Percentiles rank a stretch among this genome's conserved stretches.
Evolutionary conservation across 1,140 invertebrate species (phyloP).

Genomic region (Sitophilus oryzae): DNA sequence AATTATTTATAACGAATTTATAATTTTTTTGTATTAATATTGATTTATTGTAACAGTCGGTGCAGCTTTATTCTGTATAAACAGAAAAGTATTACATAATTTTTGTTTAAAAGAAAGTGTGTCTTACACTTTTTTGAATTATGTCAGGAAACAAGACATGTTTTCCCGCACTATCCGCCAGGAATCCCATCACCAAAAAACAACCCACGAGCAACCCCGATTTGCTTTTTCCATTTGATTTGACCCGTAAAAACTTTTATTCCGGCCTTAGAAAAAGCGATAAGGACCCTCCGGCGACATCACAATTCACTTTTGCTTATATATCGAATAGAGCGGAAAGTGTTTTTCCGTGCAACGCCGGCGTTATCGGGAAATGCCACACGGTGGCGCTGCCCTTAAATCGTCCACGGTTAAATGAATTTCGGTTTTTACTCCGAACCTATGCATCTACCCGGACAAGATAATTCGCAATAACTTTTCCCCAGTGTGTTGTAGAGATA

Average conservation of each 20-base stretch:
- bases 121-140: no score
- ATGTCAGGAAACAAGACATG: no score
- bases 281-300: neutral
- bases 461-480: no score
- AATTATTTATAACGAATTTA: no score
- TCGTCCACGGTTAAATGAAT: neutral
- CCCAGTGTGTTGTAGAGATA: no score
- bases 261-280: neutral
- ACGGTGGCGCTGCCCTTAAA: neutral
- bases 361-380: conserved; percentile 4
- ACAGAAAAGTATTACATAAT: no score
- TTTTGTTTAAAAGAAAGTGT: no score
- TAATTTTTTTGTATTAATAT: no score
- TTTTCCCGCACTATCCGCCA: no score
- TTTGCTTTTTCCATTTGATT: neutral
- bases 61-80: no score
- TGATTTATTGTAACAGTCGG: no score
- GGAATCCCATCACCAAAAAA: no score
- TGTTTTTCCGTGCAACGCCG: neutral
- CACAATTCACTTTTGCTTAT: conserved; percentile 8
- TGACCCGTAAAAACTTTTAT: neutral
- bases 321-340: conserved; percentile 2
- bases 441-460: neutral
- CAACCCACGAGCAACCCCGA: neutral
- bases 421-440: neutral